These are phyloP conservation scores for Pipistrellus kuhlii DNA, from an alignment of 2,797 vertebrate species.

Conservation along the genomic window DNA sequence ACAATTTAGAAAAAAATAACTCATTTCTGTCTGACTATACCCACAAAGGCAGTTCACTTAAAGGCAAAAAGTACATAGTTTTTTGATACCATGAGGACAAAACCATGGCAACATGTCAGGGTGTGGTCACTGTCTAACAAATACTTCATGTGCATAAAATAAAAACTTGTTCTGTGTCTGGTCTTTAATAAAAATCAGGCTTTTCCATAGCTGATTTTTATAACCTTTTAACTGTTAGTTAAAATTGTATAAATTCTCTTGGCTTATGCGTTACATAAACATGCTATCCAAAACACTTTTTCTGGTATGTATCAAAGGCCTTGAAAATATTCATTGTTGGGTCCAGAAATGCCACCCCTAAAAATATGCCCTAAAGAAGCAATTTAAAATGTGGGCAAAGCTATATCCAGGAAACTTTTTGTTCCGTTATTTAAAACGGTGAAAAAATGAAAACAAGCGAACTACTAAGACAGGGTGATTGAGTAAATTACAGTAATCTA, in stretches of 20 bases:
- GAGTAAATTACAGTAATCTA: constrained; percentile 25
- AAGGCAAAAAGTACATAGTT: constrained; percentile 52
- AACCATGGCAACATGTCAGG: not conserved
- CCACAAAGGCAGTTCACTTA: constrained; percentile 1
- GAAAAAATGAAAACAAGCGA: constrained; percentile 40
- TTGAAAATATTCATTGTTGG: constrained; percentile 47
- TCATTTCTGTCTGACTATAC: not conserved
- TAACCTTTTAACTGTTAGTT: not conserved
- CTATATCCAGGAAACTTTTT: constrained; percentile 41
- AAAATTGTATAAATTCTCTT: constrained; percentile 41
- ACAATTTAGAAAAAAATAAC: constrained; percentile 23
- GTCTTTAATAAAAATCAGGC: not conserved
- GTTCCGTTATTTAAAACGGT: constrained; percentile 52
- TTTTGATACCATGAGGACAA: constrained; percentile 21
- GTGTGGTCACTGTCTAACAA: not conserved
- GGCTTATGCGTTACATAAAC: constrained; percentile 33
- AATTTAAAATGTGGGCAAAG: constrained; percentile 51
- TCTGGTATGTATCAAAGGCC: constrained; percentile 1
- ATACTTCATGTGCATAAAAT: constrained; percentile 25
- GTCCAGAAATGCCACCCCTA: constrained; percentile 42
- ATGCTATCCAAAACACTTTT: constrained; percentile 34
- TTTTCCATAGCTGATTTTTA: constrained; percentile 54
- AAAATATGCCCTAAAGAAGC: constrained; percentile 58
- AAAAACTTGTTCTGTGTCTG: constrained; percentile 19
- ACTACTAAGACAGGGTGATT: not conserved